Base-by-base conservation (phyloP, 1,140 invertebrate genomes). In the Pseudoatta argentina region DNA sequence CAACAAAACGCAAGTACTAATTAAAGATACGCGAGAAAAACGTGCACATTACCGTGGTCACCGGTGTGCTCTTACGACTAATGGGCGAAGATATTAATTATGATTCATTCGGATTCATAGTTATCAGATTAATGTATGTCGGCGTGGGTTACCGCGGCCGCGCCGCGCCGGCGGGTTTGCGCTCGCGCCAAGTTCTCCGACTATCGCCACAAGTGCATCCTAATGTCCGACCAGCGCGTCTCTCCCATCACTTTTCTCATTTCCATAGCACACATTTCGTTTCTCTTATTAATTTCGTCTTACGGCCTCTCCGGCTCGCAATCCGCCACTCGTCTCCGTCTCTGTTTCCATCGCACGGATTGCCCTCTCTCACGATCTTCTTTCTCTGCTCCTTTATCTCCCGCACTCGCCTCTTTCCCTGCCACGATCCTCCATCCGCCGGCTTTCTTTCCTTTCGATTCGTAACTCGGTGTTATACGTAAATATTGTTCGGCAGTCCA, bases 261-360 rank as follows among this genome's bases (percentile, higher is more conserved):
- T 91, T 91, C 88, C 91, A 91, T 91, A 91, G 87, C 81, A 83
- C 71, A 87, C 82, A 89, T 88, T 85, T 88, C 88, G 81, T 90
- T 90, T 91, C 90, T 91, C 91, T 91, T 90, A 91, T 91, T 91
- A 91, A 91, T 91, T 91, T 91, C 82, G 85, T 89, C 90, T 77
- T 82, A 73, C 61, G 78, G 89, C 63, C 75, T 61, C 66, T 59
- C 55, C 59, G 75, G 73, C 75, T 77, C 85, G 85, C 88, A 71
- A 87, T 88, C 86, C 79, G 44, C 34, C 72, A 67, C 55, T 76
- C 81, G 53, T 27, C 51, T 53, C 34, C 57, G 57, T 88, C 64
- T 86, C 34, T 51, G 18, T 69, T 67, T 27, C 78, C 57, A 76
- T 55, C 34, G 34, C 48, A 57, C 48, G 72, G 59, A 86, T 88